These are phyloP conservation scores for Adelphocoris suturalis DNA, from an alignment of 2,888 invertebrate genomes.

Conservation along the genomic window DNA sequence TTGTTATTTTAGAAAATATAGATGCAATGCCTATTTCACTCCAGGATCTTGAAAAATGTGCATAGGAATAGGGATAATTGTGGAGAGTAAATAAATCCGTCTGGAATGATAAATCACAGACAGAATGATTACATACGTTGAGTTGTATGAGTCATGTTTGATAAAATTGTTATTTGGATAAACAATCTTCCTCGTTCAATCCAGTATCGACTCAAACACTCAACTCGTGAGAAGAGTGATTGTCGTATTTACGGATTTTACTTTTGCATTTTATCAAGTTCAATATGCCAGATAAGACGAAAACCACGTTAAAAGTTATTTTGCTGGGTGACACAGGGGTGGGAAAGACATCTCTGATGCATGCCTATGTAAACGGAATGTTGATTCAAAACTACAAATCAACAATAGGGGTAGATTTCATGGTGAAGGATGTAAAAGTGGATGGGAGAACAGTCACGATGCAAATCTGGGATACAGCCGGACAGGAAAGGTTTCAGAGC, in stretches of 20 bases:
- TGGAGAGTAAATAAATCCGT: too few relatives aligned
- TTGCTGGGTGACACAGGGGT: conserved; percentile 99
- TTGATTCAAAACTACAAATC: conserved; percentile 99
- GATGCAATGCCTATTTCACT: too few relatives aligned
- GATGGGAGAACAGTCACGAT: conserved; percentile 99
- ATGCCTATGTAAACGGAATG: conserved; percentile 99
- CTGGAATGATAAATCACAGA: neutral
- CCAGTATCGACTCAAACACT: too few relatives aligned
- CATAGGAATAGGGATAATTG: too few relatives aligned
- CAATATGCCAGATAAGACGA: conserved; percentile 84
- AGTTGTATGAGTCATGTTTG: neutral
- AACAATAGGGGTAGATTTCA: conserved; percentile 99
- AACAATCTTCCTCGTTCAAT: too few relatives aligned
- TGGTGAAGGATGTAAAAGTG: conserved; percentile 99
- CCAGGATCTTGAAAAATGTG: too few relatives aligned
- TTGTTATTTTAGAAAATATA: too few relatives aligned
- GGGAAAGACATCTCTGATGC: conserved; percentile 99
- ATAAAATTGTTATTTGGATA: neutral
- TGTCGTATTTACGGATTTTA: too few relatives aligned
- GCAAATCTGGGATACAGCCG: conserved; percentile 99
- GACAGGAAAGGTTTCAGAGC: conserved; percentile 99
- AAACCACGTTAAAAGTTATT: conserved; percentile 97
- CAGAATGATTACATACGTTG: neutral
- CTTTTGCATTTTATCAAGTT: too few relatives aligned
- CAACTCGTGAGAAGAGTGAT: too few relatives aligned